Evolutionary conservation across 2,888 invertebrate genomes (phyloP), one percentile per base, ranked within the genome.

Genomic region (Lasioglossum villosulum): DNA sequence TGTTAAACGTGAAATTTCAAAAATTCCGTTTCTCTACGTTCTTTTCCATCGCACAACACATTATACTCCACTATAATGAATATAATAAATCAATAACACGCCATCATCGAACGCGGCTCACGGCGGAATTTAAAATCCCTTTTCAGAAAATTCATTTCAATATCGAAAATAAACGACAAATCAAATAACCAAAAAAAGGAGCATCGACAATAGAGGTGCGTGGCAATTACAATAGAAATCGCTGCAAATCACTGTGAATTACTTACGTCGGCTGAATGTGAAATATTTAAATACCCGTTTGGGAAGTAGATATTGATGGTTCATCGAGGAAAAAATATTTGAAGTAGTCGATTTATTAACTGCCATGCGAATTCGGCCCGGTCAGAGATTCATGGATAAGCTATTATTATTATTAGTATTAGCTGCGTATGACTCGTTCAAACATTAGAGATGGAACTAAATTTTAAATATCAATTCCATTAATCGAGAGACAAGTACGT

Each of bases 291-390:
- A 80, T 19, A 34, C 42, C 6, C 14, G 19, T n/a, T 27, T 34
- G 34, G 45, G 37, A 42, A 34, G 5, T 70, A 56, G 76, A 76
- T 76, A 80, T 80, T 56, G 56, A 76, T 80, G 75, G 30, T 6
- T 52, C 19, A 42, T 16, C 12, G 42, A 56, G 23, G n/a, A 74
- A 63, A 66, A 66, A 63, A 75, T 56, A 70, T 75, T 56, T 19
- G 34, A 42, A 23, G 16, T 52, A 2, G 34, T n/a, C 59, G 70
- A 70, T 80, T 76, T 76, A 80, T 70, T 42, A 52, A n/a, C 39
- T 52, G n/a, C 4, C 70, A 16, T 16, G 76, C 45, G 30, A n/a
- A 27, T 59, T 45, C 56, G 34, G 3, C 14, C 37, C 39, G 27
- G 3, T 71, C 59, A 23, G 56, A 45, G 56, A 45, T 77, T 30